Conservation (phyloP, 1,140 invertebrate species). For the Drosophila nikananu region DNA sequence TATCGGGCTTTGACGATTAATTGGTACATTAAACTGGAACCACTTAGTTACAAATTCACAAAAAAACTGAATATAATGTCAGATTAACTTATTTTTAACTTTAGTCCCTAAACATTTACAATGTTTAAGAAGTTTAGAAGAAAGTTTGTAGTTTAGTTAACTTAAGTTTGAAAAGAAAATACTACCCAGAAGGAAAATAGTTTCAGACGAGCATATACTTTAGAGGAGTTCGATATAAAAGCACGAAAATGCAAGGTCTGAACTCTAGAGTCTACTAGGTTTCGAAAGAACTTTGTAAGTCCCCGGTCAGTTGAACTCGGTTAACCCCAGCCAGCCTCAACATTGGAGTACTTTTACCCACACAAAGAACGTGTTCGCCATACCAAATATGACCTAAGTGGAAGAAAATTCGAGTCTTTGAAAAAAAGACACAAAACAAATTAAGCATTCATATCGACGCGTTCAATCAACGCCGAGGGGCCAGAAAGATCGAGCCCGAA, state of each 20-base stretch:
- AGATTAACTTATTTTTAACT: neutral
- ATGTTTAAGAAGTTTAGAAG: neutral
- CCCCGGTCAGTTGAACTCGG: conserved; percentile 22
- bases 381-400: conserved; percentile 51
- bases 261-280: neutral
- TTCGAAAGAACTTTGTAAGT: neutral
- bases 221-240: too few species aligned
- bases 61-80: neutral
- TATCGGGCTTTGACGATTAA: neutral
- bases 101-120: neutral
- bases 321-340: conserved; percentile 59
- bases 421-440: conserved; percentile 38
- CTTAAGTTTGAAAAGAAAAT: neutral
- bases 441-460: conserved; percentile 57
- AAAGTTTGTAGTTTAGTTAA: too few species aligned
- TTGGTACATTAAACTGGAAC: neutral
- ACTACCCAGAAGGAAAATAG: neutral
- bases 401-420: conserved; percentile 30
- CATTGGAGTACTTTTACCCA: conserved; percentile 40
- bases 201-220: too few species aligned
- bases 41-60: neutral
- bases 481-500: conserved; percentile 31
- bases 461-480: conserved; percentile 19
- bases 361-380: conserved; percentile 49
- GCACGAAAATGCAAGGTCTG: neutral